Base-by-base conservation (phyloP, 2,888 invertebrate genomes). In the Diachrysia chrysitis region DNA sequence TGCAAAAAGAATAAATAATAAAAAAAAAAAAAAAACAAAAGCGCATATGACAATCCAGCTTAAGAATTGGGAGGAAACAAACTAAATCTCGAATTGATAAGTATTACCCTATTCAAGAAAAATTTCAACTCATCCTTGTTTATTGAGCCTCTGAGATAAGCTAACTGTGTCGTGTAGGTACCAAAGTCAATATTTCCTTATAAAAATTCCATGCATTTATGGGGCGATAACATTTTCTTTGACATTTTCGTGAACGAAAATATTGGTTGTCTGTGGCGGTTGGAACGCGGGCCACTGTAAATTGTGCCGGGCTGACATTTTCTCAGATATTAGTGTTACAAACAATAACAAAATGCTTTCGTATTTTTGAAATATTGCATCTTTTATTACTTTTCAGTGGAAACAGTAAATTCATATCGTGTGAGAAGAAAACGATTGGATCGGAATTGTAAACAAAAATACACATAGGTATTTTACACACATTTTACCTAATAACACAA, bases 121-220 rank as follows among this genome's bases (percentile, higher is more conserved):
- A 12, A 58, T 69, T 65, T 63, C 66, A 42, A 25, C 56, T 25
- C 48, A 63, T 63, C 54, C 19, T 59, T 77, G 72, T 80, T 77
- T 77, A 73, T 66, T 16, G 61, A 59, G 35, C 19, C 54, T 53
- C 14, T 29, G 58, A 63, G 56, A 53, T 79, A 71, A 37, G 60
- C 58, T 46, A 71, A 66, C 48, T 53, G 55, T 21, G 54, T 42
- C 60, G n/a, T 62, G 42, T 63, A 51, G 48, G 19, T 51, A 51
- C 48, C 48, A 51, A 71, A 76, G 63, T 71, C 72, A 69, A 76
- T 77, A 76, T 73, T 78, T 76, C 72, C 73, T 80, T 67, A 72
- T 69, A 73, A 73, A 78, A 73, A 80, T 64, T 66, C 73, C 78
- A 68, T 77, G 78, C 73, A 77, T 80, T 80, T 80, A 77, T 69